Base-by-base conservation (phyloP, 2,113 vertebrate genomes). In the Gambusia affinis region DNA sequence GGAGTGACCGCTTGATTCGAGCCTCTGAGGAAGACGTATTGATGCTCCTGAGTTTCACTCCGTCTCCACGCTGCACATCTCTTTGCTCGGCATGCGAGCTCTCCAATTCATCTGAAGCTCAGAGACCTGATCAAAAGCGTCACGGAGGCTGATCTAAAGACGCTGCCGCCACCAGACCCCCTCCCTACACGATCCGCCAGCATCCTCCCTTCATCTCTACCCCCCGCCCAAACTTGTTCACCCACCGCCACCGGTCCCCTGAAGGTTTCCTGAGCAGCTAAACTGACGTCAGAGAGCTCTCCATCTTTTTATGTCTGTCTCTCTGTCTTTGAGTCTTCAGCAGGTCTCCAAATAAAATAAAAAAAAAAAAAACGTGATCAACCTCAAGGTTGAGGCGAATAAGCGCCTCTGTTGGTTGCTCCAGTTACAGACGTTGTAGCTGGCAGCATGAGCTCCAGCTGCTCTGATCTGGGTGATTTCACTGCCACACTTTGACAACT, bases 51-150 rank as follows among this genome's bases (percentile, higher is more conserved):
- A 12, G 67, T 79, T 80, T 78, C 35, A 67, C 79, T 79, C 35
- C 64, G 30, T 85, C 79, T n/a, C 76, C 35, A 67, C 60, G 29
- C 69, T 64, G n/a, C 61, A 28, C 44, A 8, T 37, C 44, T 8
- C 69, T 12, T 69, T 73, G 61, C 84, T 27, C 54, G 62, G 44
- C 76, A 78, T 72, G 79, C 66, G 11, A 37, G 70, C 85, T 85
- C 80, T 67, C 75, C 76, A 24, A 15, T 80, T 85, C 79, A n/a
- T 91, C 77, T 89, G 85, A 88, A 70, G 84, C 81, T 84, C n/a
- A 28, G 83, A 88, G 81, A 82, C 72, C 14, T 91, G 92, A 94
- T 94, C 93, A 93, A 93, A 93, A 77, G 67, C 70, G 84, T 81
- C 75, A 30, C 80, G 79, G 87, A 67, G 73, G 74, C 87, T 71